Evolutionary conservation across 2,888 invertebrate genomes (phyloP).

Genomic region (Nephrocerus scutellatus): DNA sequence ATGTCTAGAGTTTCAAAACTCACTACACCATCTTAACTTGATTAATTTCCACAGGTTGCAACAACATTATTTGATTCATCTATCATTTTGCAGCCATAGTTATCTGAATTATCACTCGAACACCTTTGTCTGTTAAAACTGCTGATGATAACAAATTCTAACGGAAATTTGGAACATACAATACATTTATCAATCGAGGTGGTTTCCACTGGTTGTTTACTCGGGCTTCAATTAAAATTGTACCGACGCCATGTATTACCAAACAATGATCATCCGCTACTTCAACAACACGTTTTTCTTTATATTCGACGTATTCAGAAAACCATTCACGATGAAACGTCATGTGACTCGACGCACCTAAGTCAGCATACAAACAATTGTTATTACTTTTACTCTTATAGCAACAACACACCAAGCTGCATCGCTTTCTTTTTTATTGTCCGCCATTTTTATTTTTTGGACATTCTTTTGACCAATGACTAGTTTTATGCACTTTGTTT

Average conservation of each 20-base stretch:
- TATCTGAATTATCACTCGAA: slow-evolving; percentile 9
- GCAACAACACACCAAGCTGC: slow-evolving; percentile 12
- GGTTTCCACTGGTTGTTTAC: slow-evolving; percentile 13
- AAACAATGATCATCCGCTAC: slow-evolving; percentile 15
- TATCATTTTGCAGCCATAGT: slow-evolving; percentile 4
- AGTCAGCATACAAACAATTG: slow-evolving; percentile 15
- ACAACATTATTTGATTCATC: slow-evolving; percentile 7
- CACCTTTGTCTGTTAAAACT: slow-evolving; percentile 8
- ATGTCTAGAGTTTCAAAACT: too few species aligned
- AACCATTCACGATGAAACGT: slow-evolving; percentile 17
- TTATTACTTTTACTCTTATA: neutral
- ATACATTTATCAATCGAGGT: slow-evolving; percentile 13
- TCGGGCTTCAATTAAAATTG: slow-evolving; percentile 10
- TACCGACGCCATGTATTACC: slow-evolving; percentile 10
- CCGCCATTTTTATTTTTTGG: slow-evolving; percentile 3
- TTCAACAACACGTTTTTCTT: slow-evolving; percentile 5
- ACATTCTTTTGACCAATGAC: too few species aligned
- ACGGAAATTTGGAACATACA: slow-evolving; percentile 18
- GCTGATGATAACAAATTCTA: slow-evolving; percentile 21
- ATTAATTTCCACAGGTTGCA: too few species aligned
- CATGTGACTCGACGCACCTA: slow-evolving; percentile 20
- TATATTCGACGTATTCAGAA: slow-evolving; percentile 8
- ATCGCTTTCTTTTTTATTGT: slow-evolving; percentile 8
- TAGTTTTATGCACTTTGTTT: too few species aligned
- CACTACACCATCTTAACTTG: too few species aligned